Evolutionary conservation across 2,888 invertebrate species (phyloP), one percentile per base, ranked within the genome.

Genomic region (Hirtodrosophila confusa): DNA sequence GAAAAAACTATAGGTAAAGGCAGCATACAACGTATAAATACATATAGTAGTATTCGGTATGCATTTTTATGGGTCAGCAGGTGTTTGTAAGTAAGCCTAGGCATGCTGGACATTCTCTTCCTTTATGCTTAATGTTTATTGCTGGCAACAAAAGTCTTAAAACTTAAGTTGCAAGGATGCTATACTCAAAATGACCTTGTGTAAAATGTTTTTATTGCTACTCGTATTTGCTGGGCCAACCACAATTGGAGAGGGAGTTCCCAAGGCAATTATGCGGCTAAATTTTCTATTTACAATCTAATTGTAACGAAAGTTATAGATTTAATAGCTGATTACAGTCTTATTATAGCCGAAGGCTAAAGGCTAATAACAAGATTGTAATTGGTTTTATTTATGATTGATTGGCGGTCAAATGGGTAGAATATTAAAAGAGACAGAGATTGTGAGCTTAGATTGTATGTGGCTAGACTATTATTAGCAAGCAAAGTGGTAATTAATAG

Each of bases 111-210:
- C 49, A 49, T 65, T 70, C 54, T 60, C 47, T 51, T 58, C 55
- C 39, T 66, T 72, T 72, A 56, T 72, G 55, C 56, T 54, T 72
- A 72, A 72, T 72, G 60, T 61, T 70, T 69, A 69, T 75, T 55
- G 53, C 56, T 27, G n/a, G 35, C 41, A 47, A 60, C 57, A 56
- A 61, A 33, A 44, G 56, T 54, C 56, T 41, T 61, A 70, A 73
- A 69, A 58, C 45, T 69, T 44, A 39, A 51, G 71, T 57, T 53
- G 33, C 44, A 41, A 47, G 50, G 27, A 40, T 43, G 50, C 48
- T 51, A 37, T 27, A 54, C 24, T 41, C 41, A 31, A 31, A 50
- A 65, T 49, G 49, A 57, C 56, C 53, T 54, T 41, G 41, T 6
- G 56, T 24, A 35, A 70, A 57, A 40, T 24, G 66, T 48, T 57